Percentiles rank a stretch among this genome's conserved stretches.
phyloP scores from a whole-genome alignment of 2,888 invertebrate species.

The Julus scandinavius region DNA sequence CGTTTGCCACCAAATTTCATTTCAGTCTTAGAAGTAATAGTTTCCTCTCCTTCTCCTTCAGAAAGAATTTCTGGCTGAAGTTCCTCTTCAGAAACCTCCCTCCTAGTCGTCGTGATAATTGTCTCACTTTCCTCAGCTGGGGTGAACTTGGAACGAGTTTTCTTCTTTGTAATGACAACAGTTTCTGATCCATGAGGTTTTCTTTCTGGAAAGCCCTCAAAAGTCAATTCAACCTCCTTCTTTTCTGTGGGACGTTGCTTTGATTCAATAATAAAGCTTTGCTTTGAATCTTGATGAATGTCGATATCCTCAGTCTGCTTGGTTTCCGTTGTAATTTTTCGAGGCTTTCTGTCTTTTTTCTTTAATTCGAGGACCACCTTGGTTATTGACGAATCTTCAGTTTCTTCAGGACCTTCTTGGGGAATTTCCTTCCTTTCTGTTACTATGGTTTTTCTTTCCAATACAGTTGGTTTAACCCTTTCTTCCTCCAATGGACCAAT shows the following conservation, averaged over 20 bases:
- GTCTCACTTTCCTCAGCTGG: neutral
- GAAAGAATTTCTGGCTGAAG: slow-evolving; percentile 46
- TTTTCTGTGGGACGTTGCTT: slow-evolving; percentile 19
- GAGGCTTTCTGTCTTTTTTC: slow-evolving; percentile 34
- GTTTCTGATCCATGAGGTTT: neutral
- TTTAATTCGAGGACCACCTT: neutral
- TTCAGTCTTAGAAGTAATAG: neutral
- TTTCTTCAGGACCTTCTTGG: slow-evolving; percentile 46
- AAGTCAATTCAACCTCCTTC: slow-evolving; percentile 24
- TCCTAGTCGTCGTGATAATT: neutral
- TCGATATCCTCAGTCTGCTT: slow-evolving; percentile 42
- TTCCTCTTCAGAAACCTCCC: neutral
- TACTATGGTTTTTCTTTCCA: slow-evolving; percentile 18
- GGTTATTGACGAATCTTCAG: neutral
- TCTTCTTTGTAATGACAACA: neutral
- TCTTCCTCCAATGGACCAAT: slow-evolving; percentile 42
- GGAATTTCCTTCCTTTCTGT: slow-evolving; percentile 27
- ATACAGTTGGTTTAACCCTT: neutral
- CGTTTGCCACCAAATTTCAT: slow-evolving; percentile 43
- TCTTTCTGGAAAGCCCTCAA: slow-evolving; percentile 10
- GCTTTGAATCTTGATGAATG: neutral
- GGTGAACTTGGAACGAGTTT: neutral
- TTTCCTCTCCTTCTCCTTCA: slow-evolving; percentile 48
- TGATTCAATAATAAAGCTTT: neutral
- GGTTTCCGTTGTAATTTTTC: slow-evolving; percentile 28